phyloP scores from a whole-genome alignment of 2,888 invertebrate genomes.

The Stenodema calcarata region DNA sequence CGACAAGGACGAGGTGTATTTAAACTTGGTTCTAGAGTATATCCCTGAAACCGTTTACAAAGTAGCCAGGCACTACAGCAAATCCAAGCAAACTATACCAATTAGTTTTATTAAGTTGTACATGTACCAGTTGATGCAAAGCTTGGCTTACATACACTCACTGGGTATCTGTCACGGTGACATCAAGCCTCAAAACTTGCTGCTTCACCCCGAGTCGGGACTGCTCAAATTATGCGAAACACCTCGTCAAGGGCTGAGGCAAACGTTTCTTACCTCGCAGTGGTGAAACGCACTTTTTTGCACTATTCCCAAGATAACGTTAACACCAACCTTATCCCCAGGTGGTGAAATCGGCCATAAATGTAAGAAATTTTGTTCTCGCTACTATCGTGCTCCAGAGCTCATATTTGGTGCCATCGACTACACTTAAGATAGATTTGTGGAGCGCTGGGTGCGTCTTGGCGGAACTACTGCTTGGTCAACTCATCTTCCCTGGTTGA shows the following conservation, averaged over 20 bases:
- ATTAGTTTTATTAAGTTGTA: slow-evolving; percentile 99
- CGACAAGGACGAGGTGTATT: slow-evolving; percentile 99
- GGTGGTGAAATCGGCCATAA: too few species aligned
- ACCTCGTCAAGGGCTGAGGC: slow-evolving; percentile 95
- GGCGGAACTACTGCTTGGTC: slow-evolving; percentile 94
- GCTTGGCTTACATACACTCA: slow-evolving; percentile 98
- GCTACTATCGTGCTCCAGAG: slow-evolving; percentile 98
- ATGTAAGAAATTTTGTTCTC: too few species aligned
- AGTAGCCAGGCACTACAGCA: slow-evolving; percentile 99
- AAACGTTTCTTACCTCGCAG: slow-evolving; percentile 98
- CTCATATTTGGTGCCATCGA: slow-evolving; percentile 99
- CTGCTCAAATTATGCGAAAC: slow-evolving; percentile 98
- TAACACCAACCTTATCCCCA: too few species aligned
- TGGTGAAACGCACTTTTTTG: too few species aligned
- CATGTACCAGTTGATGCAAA: slow-evolving; percentile 99
- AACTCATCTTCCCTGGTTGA: slow-evolving; percentile 98
- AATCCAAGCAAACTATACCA: slow-evolving; percentile 99
- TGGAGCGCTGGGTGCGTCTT: slow-evolving; percentile 99
- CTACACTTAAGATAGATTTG: slow-evolving; percentile 85
- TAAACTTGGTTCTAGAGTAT: slow-evolving; percentile 99
- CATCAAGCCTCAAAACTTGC: slow-evolving; percentile 98
- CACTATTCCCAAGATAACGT: too few species aligned
- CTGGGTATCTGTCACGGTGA: slow-evolving; percentile 99
- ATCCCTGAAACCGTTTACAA: slow-evolving; percentile 99
- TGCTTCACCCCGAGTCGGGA: slow-evolving; percentile 96